Conservation (phyloP, 2,888 invertebrate genomes). For the Incurvaria masculella region DNA sequence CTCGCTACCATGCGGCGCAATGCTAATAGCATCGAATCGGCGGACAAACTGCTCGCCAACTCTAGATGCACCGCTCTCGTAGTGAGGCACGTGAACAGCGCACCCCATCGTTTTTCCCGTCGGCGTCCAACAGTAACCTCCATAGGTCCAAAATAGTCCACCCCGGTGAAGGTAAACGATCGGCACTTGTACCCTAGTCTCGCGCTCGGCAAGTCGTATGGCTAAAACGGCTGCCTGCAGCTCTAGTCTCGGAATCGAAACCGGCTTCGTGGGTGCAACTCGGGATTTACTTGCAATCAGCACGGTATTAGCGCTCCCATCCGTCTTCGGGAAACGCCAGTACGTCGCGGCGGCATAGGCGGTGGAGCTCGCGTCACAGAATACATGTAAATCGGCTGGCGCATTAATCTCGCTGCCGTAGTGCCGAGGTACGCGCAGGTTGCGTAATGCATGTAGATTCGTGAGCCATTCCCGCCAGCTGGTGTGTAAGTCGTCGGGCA, state of each 20-base stretch:
- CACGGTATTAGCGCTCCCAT: background rate
- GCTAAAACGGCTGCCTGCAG: conserved; percentile 11
- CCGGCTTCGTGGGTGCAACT: background rate
- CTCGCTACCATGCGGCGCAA: conserved; percentile 17
- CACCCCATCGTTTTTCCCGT: conserved; percentile 10
- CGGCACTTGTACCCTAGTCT: conserved; percentile 1
- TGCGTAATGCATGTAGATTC: background rate
- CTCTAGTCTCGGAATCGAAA: conserved; percentile 1
- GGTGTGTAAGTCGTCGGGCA: background rate
- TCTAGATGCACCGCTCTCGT: conserved; percentile 14
- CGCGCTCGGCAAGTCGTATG: conserved; percentile 1
- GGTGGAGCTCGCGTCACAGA: background rate
- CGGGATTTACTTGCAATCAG: background rate
- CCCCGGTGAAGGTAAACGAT: conserved; percentile 11
- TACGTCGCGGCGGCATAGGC: conserved; percentile 1
- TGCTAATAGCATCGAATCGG: conserved; percentile 17
- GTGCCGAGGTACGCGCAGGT: background rate
- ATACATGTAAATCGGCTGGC: background rate
- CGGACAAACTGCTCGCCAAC: conserved; percentile 10
- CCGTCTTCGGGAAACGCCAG: background rate
- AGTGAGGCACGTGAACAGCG: conserved; percentile 11
- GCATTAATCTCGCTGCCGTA: background rate
- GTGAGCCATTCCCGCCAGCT: background rate
- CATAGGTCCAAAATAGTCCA: conserved; percentile 11
- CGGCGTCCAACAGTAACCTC: conserved; percentile 9